Percentiles rank a stretch among this genome's conserved stretches.
Conservation (phyloP, 1,140 invertebrate species). For the Hycleus phaleratus region DNA sequence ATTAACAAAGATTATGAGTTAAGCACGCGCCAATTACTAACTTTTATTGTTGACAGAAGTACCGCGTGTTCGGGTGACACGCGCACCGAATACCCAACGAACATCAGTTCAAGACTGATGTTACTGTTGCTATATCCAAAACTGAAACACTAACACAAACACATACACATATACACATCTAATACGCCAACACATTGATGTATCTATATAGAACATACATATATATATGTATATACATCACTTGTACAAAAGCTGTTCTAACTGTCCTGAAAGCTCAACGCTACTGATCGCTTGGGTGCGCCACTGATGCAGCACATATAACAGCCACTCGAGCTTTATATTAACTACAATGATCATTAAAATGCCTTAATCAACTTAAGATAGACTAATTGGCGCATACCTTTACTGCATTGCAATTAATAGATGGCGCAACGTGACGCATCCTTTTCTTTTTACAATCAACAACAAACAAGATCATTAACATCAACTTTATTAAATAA, state of each 20-base stretch:
- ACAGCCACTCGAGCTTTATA: conserved; percentile 13
- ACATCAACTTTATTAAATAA: too few species aligned
- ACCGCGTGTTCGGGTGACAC: conserved; percentile 8
- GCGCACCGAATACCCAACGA: conserved; percentile 5
- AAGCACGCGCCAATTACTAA: conserved; percentile 7
- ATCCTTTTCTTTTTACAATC: too few species aligned
- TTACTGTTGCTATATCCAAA: conserved; percentile 1
- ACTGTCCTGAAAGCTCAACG: conserved; percentile 10
- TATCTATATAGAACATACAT: too few species aligned
- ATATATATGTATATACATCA: too few species aligned
- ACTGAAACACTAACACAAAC: neutral
- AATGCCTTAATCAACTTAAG: conserved; percentile 13
- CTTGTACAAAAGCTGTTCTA: conserved; percentile 1
- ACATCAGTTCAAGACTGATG: neutral
- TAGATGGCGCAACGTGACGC: too few species aligned
- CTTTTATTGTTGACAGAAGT: conserved; percentile 5
- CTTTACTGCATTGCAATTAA: conserved; percentile 1
- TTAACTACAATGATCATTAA: conserved; percentile 7
- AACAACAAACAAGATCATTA: too few species aligned
- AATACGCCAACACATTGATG: too few species aligned
- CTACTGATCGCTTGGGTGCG: conserved; percentile 11
- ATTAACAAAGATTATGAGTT: neutral
- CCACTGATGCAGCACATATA: conserved; percentile 9
- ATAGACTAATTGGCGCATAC: conserved; percentile 11
- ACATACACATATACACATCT: neutral